Evolutionary conservation across 2,888 invertebrate genomes (phyloP).

Genomic region (Drosophila phalerata): DNA sequence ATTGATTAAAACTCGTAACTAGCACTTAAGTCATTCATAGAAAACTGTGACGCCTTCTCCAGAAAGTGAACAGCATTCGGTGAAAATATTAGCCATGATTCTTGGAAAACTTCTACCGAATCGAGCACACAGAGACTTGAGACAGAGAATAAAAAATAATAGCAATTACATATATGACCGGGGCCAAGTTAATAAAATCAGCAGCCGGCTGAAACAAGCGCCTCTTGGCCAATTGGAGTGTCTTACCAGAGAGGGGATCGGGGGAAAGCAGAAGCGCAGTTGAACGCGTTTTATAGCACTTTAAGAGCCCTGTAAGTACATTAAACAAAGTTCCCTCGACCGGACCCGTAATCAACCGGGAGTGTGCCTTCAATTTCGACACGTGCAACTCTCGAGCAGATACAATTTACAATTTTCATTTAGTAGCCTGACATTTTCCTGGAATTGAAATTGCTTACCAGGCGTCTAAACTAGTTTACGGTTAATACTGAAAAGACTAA

Average conservation of each 20-base stretch:
- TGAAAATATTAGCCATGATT: conserved; percentile 48
- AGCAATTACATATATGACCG: conserved; percentile 69
- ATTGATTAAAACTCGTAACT: conserved; percentile 51
- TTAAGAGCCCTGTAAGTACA: conserved; percentile 63
- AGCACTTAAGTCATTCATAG: conserved; percentile 57
- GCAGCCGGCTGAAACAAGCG: conserved; percentile 34
- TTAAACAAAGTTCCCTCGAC: conserved; percentile 46
- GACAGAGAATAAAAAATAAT: conserved; percentile 53
- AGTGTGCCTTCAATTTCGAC: conserved; percentile 75
- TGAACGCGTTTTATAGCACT: conserved; percentile 70
- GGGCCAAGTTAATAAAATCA: conserved; percentile 59
- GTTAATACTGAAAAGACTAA: conserved; percentile 28
- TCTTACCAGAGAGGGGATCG: not conserved
- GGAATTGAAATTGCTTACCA: conserved; percentile 57
- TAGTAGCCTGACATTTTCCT: conserved; percentile 47
- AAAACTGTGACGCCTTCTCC: conserved; percentile 43
- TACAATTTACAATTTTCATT: conserved; percentile 66
- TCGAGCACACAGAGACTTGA: conserved; percentile 15
- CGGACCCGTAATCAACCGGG: conserved; percentile 16
- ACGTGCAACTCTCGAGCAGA: conserved; percentile 58
- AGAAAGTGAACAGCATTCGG: conserved; percentile 43
- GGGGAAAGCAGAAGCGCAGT: conserved; percentile 34
- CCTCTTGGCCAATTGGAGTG: conserved; percentile 37
- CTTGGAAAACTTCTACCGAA: conserved; percentile 48
- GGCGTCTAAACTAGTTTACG: conserved; percentile 69